phyloP scores from a whole-genome alignment of 1,140 invertebrate genomes.

The Drosophila varians region DNA sequence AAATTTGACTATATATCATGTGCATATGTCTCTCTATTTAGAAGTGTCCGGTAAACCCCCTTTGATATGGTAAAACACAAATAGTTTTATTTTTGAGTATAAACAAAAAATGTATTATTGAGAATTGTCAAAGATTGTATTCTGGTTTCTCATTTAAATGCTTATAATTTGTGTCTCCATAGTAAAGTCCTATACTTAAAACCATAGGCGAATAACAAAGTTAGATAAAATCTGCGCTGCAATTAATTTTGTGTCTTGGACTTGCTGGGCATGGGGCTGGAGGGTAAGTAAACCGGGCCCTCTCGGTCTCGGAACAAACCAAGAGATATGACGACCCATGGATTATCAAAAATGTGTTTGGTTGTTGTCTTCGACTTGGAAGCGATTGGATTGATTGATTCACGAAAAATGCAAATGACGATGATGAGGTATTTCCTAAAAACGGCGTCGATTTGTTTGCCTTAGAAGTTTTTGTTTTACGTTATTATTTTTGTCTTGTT shows the following conservation, averaged over 20 bases:
- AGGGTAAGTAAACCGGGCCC: conserved; percentile 16
- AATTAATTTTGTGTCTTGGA: not conserved
- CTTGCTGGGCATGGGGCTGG: conserved; percentile 8
- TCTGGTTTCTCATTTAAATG: not conserved
- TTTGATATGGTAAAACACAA: not conserved
- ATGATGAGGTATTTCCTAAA: conserved; percentile 73
- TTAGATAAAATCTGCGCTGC: not conserved
- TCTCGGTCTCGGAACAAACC: not conserved
- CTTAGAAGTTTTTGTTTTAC: conserved; percentile 70
- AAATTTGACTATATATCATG: too few relatives aligned
- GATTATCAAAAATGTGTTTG: conserved; percentile 39
- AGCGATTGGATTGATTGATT: conserved; percentile 70
- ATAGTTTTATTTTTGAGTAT: not conserved
- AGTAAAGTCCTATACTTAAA: too few relatives aligned
- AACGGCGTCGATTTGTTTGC: conserved; percentile 68
- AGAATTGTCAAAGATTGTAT: not conserved
- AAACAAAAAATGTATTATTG: not conserved
- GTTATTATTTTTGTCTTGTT: conserved; percentile 39
- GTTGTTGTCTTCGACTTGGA: conserved; percentile 43
- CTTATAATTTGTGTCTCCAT: too few relatives aligned
- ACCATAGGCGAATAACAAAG: not conserved
- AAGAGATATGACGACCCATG: conserved; percentile 26
- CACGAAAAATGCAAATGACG: conserved; percentile 75
- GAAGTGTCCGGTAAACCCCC: not conserved
- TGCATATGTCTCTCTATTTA: too few relatives aligned